Base-by-base conservation (phyloP, 2,113 vertebrate genomes). In the Sporophila hypoxantha region DNA sequence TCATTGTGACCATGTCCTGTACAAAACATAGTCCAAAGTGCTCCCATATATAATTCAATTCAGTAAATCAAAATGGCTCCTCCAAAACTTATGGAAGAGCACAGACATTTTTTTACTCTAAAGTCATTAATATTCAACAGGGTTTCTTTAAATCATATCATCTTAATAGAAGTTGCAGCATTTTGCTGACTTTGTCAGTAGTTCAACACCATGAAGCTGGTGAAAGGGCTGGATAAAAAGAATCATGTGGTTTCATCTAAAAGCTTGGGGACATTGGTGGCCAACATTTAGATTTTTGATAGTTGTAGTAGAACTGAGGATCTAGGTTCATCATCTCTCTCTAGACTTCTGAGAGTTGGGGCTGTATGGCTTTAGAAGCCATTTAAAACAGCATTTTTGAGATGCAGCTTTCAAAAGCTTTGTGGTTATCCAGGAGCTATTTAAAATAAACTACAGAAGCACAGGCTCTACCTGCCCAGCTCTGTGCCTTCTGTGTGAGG, bases 131-230 rank as follows among this genome's bases (percentile, higher is more conserved):
- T 52, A 78, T 77, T 86, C 41, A 66, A 36, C 19, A 71, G 14
- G 26, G n/a, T 23, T 82, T 88, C 78, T 86, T 93, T 89, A 91
- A 95, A 88, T 92, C 75, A 39, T 37, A 69, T 39, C 55, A 65
- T 73, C 42, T 77, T 62, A 88, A 75, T 61, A 87, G 80, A 82
- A 93, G 64, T 42, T 49, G 20, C 85, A 78, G 41, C 34, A 55
- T 70, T 93, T 83, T 82, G 17, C 69, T 71, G 52, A 61, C 46
- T 50, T 39, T 5, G 23, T 85, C 73, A 64, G 32, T 81, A 87
- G 37, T 76, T 88, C 81, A 89, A n/a, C 44, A 53, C 52, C 30
- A 26, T 56, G 30, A 87, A 64, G 26, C 41, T 87, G n/a, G 13
- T 73, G 23, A 66, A 71, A 59, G 39, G 14, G 19, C 23, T 67